phyloP scores from a whole-genome alignment of 1,140 invertebrate genomes.

The Pemphigus obesinymphae region DNA sequence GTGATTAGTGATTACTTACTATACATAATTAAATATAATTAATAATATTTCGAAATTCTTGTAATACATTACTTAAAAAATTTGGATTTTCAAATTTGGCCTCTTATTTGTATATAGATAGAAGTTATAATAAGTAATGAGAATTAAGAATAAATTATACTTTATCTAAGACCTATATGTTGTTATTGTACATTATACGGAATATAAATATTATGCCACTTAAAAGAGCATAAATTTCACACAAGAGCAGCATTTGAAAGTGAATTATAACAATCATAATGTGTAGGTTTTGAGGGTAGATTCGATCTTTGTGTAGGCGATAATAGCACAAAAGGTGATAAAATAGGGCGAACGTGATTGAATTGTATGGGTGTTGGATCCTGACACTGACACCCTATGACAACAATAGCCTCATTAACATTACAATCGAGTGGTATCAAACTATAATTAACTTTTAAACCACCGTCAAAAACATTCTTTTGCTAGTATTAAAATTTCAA shows the following conservation, averaged over 20 bases:
- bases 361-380: slow-evolving; percentile 17
- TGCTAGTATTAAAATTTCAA: slow-evolving; percentile 21
- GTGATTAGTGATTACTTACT: no score
- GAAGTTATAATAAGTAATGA: no score
- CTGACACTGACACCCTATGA: slow-evolving; percentile 32
- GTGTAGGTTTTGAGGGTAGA: slow-evolving; percentile 10
- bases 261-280: slow-evolving; percentile 5
- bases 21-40: no score
- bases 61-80: no score
- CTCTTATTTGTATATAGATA: no score
- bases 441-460: slow-evolving; percentile 41
- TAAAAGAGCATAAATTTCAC: background rate
- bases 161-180: no score
- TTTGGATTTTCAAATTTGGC: no score
- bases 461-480: slow-evolving; percentile 30
- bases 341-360: background rate
- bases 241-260: background rate
- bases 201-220: background rate
- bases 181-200: no score
- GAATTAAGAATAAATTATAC: no score
- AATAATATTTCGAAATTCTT: no score
- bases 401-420: slow-evolving; percentile 40
- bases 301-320: slow-evolving; percentile 13
- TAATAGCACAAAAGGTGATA: slow-evolving; percentile 11
- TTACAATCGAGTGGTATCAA: slow-evolving; percentile 31